Evolutionary conservation across 2,113 vertebrate species (phyloP).

Genomic region (Aramus guarauna): DNA sequence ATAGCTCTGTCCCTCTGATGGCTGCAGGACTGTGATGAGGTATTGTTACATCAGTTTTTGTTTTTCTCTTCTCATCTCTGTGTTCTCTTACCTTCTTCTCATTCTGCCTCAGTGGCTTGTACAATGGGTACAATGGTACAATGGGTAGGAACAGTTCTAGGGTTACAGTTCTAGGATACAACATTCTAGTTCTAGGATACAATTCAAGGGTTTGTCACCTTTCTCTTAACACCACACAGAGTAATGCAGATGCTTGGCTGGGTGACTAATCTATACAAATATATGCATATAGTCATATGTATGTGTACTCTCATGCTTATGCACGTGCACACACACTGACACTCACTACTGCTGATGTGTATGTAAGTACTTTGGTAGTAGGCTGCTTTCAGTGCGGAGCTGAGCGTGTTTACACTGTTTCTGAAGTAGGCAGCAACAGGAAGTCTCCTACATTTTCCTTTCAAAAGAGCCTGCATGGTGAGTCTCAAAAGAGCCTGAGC

Average conservation of each 20-base stretch:
- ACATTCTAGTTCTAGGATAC: too few relatives aligned
- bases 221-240: background rate
- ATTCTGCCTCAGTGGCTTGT: background rate
- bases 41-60: background rate
- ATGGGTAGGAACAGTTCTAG: background rate
- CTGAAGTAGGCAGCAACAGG: background rate
- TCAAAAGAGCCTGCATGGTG: background rate
- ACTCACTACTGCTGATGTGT: fast-evolving
- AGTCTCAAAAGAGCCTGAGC: background rate
- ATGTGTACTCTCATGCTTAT: background rate
- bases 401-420: background rate
- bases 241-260: background rate
- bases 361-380: background rate
- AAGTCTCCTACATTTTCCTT: background rate
- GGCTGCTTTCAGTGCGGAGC: background rate
- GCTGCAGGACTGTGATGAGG: background rate
- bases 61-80: background rate
- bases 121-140: background rate
- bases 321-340: background rate
- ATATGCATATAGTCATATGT: background rate
- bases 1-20: background rate
- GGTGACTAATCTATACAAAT: background rate
- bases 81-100: background rate
- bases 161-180: too few relatives aligned
- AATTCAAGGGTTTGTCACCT: background rate